Evolutionary conservation across 92 coral and sea anemone genomes (phyloP).

Genomic region (Hydrozoanthus gracilis): DNA sequence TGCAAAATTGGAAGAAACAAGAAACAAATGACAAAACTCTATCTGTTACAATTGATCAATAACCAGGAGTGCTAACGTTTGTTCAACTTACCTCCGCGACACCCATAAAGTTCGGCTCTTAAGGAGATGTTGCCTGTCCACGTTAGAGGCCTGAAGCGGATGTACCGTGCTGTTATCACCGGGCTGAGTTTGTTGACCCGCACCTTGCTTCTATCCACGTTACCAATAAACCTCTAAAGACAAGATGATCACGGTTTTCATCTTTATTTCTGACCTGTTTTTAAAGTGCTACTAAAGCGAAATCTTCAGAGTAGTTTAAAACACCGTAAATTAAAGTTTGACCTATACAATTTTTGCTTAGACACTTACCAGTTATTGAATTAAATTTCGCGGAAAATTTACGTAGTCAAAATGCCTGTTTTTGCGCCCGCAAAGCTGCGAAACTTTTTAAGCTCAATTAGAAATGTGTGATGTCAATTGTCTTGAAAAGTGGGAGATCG

Average conservation of each 20-base stretch:
- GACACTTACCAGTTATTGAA: too few relatives aligned
- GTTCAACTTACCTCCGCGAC: neutral
- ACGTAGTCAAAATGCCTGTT: too few relatives aligned
- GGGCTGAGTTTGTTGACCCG: neutral
- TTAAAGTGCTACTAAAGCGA: neutral
- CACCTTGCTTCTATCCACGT: neutral
- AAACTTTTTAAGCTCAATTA: too few relatives aligned
- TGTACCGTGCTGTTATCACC: neutral
- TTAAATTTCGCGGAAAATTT: too few relatives aligned
- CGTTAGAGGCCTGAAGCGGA: neutral
- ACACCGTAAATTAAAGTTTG: too few relatives aligned
- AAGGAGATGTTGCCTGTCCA: neutral
- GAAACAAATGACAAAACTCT: too few relatives aligned
- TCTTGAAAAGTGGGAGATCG: too few relatives aligned
- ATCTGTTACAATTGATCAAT: too few relatives aligned
- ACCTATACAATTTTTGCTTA: too few relatives aligned
- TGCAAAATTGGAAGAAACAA: neutral
- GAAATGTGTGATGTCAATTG: too few relatives aligned
- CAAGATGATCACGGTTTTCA: neutral
- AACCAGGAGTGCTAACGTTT: neutral
- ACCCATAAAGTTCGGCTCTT: conserved; percentile 15
- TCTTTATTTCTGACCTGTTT: neutral
- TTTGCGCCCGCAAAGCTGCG: too few relatives aligned
- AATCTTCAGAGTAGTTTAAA: neutral
- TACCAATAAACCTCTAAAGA: neutral